These are phyloP conservation scores for Bergia puertoricense DNA, from an alignment of 92 coral and sea anemone species.

Conservation along the genomic window DNA sequence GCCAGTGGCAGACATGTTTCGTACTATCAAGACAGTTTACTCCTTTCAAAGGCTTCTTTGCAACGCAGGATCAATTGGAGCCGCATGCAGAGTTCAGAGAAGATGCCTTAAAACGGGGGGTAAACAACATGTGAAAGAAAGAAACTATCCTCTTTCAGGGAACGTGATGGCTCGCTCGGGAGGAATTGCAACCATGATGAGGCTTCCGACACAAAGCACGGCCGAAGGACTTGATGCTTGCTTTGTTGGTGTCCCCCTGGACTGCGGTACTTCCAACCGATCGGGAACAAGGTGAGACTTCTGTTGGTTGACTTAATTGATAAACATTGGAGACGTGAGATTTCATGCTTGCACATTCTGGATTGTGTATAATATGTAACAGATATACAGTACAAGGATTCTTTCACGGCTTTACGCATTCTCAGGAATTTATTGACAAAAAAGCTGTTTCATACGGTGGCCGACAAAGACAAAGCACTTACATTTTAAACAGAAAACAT, in stretches of 20 bases:
- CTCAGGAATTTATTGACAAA: no score
- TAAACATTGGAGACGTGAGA: neutral
- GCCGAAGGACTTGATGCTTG: slow-evolving; percentile 85
- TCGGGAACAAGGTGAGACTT: slow-evolving; percentile 73
- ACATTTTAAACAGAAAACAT: no score
- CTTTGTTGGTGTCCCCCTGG: slow-evolving; percentile 90
- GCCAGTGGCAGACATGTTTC: neutral
- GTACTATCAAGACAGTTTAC: neutral
- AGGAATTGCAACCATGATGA: slow-evolving; percentile 77
- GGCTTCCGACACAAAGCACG: slow-evolving; percentile 61
- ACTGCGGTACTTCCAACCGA: slow-evolving; percentile 73
- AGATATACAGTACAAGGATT: no score
- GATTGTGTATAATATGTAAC: no score
- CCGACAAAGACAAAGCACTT: no score
- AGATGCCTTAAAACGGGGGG: neutral
- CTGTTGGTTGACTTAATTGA: neutral
- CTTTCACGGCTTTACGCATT: no score
- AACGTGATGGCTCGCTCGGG: slow-evolving; percentile 80
- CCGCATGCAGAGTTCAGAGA: neutral
- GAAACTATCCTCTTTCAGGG: slow-evolving; percentile 55
- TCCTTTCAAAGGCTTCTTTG: neutral
- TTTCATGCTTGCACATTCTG: no score
- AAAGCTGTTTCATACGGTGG: no score
- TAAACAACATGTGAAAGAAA: neutral
- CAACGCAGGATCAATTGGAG: neutral